A percentile compares a stretch with the other conserved stretches of the same genome.
phyloP scores from a whole-genome alignment of 2,113 vertebrate genomes.

The Eulacestoma nigropectus region DNA sequence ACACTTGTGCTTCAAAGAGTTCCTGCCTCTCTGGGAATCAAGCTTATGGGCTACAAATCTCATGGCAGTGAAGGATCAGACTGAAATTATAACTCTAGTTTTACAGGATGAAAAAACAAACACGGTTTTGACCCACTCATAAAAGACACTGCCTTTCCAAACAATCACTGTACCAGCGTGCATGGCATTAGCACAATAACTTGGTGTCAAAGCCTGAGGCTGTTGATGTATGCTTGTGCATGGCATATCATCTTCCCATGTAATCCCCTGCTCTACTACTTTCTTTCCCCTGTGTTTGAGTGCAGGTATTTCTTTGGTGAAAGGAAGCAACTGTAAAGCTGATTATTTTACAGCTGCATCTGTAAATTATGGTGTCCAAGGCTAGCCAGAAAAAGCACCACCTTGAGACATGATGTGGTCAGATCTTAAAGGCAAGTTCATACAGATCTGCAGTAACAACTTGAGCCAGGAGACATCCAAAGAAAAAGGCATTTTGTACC shows the following conservation, averaged over 20 bases:
- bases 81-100: not conserved
- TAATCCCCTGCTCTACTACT: constrained; percentile 8
- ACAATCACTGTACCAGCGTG: not conserved
- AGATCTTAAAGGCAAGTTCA: not conserved
- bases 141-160: not conserved
- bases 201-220: not conserved
- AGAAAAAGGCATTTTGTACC: not conserved
- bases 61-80: not conserved
- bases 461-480: not conserved
- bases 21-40: not conserved
- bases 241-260: not conserved
- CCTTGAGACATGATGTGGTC: not conserved
- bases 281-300: not conserved
- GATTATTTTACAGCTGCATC: not conserved
- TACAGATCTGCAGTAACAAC: not conserved
- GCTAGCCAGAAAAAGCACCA: not conserved
- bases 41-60: not conserved
- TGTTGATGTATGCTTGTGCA: not conserved
- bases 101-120: not conserved
- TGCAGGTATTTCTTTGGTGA: not conserved
- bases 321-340: not conserved
- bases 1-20: not conserved
- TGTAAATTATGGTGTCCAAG: not conserved
- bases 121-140: not conserved
- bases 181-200: not conserved